Conservation (phyloP, 2,797 vertebrate species). For the Hoplostethus atlanticus region DNA sequence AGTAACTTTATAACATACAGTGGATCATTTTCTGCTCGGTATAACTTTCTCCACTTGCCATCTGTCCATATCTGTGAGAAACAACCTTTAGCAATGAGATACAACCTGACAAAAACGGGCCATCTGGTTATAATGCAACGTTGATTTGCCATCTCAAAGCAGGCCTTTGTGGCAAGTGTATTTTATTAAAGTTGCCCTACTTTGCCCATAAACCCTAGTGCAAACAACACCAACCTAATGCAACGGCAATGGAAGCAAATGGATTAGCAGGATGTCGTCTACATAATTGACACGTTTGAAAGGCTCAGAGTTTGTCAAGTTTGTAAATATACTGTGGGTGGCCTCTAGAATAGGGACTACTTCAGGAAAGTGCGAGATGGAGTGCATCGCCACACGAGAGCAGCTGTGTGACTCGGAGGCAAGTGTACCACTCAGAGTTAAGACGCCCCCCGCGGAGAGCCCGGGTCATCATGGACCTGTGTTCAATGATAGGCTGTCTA, state of each 20-base stretch:
- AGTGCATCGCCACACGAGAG: background rate
- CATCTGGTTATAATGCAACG: constrained; percentile 58
- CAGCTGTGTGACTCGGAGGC: constrained; percentile 24
- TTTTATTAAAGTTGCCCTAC: background rate
- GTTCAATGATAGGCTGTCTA: constrained; percentile 49
- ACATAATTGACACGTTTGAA: constrained; percentile 4
- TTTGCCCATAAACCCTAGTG: background rate
- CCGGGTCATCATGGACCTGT: constrained; percentile 48
- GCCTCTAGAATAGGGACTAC: constrained; percentile 10
- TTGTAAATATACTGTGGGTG: background rate
- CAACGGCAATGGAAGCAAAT: too few relatives aligned
- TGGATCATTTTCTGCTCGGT: constrained; percentile 76
- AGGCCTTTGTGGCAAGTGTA: background rate
- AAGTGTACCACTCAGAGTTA: constrained; percentile 8
- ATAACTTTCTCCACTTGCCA: constrained; percentile 65
- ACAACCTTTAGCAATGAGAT: constrained; percentile 61
- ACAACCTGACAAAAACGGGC: constrained; percentile 35
- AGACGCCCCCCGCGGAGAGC: constrained; percentile 46
- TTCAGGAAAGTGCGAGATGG: constrained; percentile 27
- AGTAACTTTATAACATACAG: constrained; percentile 71
- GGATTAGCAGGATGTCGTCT: too few relatives aligned
- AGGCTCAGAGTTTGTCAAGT: background rate
- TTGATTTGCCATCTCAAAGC: constrained; percentile 17
- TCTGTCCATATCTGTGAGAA: constrained; percentile 64
- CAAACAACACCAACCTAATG: too few relatives aligned